Evolutionary conservation across 2,113 vertebrate genomes (phyloP).

Genomic region (Alectura lathami): DNA sequence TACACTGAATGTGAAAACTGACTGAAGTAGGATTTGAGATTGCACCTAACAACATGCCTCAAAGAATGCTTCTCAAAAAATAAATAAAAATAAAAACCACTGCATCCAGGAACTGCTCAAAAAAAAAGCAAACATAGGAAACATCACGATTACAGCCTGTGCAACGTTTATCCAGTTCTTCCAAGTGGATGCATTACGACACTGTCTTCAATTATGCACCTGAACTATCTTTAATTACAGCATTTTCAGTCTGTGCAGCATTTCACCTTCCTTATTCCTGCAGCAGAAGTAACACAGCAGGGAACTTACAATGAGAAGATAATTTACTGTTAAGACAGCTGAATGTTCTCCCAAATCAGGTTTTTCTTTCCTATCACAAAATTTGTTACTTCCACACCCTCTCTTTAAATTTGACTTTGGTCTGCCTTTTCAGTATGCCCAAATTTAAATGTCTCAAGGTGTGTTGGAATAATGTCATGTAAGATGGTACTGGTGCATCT

Average conservation of each 20-base stretch:
- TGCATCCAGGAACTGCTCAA: background rate
- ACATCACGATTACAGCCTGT: background rate
- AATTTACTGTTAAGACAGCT: background rate
- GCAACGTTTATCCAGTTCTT: background rate
- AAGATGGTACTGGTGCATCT: background rate
- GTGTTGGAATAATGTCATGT: rapidly evolving
- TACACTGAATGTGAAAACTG: background rate
- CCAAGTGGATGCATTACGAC: rapidly evolving
- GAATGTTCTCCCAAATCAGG: background rate
- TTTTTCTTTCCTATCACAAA: background rate
- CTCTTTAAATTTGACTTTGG: background rate
- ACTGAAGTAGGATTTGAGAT: background rate
- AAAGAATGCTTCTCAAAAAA: background rate
- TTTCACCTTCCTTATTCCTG: background rate
- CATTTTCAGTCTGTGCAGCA: background rate
- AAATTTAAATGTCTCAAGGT: background rate
- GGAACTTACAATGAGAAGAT: background rate
- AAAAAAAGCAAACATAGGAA: background rate
- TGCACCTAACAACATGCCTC: background rate
- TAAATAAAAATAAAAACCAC: background rate
- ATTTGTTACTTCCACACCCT: background rate
- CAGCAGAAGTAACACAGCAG: background rate
- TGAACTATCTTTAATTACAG: background rate
- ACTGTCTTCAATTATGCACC: background rate
- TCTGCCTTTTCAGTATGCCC: rapidly evolving